Evolutionary conservation across 2,888 invertebrate species (phyloP), one percentile per base, ranked within the genome.

Genomic region (Coleophora deauratella): DNA sequence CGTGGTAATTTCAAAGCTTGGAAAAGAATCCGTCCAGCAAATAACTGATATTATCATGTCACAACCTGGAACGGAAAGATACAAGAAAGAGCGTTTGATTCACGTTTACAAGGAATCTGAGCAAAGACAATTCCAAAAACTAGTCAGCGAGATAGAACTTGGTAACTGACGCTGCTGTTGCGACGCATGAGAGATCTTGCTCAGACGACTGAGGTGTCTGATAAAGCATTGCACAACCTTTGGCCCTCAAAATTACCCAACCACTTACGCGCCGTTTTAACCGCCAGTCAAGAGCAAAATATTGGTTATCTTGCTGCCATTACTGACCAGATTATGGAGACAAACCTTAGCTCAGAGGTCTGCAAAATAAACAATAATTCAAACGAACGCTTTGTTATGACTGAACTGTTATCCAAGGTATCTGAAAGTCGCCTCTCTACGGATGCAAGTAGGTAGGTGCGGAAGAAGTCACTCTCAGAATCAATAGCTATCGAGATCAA

Each of bases 141-240:
- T 50, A 10, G 31, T 48, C 4, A 36, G 33, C 10, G 43, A 46
- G 13, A 27, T 51, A 12, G 41, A 46, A n/a, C 28, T 51, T 12
- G 51, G 48, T n/a, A 27, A 33, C 12, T 46, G 46, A 21, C 42
- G 1, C 46, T 46, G 34, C 37, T 45, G 9, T 34, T 50, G 11
- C 27, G 46, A 10, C 30, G 35, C 10, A 50, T 46, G 47, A 40
- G 33, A 9, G 44, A 46, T 27, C 36, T 47, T 28, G 44, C n/a
- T 37, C 35, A 12, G 28, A 35, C 14, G 9, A 32, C 28, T 27
- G 27, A 11, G 13, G 15, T n/a, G 32, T 39, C 28, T 34, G 35
- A 32, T 21, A 27, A 7, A 27, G 41, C 21, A 35, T 33, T 34
- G 28, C 28, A 33, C 8, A 35, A 38, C 31, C 14, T 37, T 13